Evolutionary conservation across 2,797 vertebrate genomes (phyloP), one percentile per base, ranked within the genome.

Genomic region (Petrocephalus sullivani): DNA sequence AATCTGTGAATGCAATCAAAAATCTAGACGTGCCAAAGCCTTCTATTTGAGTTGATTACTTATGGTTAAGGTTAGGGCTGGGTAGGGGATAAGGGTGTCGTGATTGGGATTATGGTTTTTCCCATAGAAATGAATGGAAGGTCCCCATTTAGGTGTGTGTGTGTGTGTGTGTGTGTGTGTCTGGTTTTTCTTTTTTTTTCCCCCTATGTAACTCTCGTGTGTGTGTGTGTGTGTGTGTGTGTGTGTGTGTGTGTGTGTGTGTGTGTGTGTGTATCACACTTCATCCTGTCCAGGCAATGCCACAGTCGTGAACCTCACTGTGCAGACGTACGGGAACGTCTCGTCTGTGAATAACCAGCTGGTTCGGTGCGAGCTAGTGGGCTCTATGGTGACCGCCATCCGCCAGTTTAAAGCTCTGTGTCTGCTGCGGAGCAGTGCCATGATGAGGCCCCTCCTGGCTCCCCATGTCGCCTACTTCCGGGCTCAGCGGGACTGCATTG

Each of bases 271-370:
- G 37, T 37, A 41, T 75, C 1, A 4, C 33, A 75, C 67, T 2
- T 16, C 67, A 19, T 21, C 51, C 21, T 67, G 2, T 58, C 58
- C 89, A 97, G 96, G 93, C 89, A 92, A 91, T 51, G 92, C 51
- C 19, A 89, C 91, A 0, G 88, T 91, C 16, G 93, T 95, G 67
- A 93, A 91, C 78, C 87, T 97, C 87, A 95, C 91, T 0, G 93
- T 97, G 87, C 94, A 96, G 92, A 97, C 96, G 6, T 91, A 87
- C 90, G 94, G 95, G 57, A 95, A 95, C 49, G 92, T 97, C 85
- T 94, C 94, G 0, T 92, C 92, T 2, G 92, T 91, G 8, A 57
- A 95, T 84, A 93, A 91, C 1, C 93, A 95, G 33, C 61, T 89
- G 10, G 93, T 96, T 87, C 93, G 78, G 57, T 97, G 97, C 57